These are phyloP conservation scores for Vireo altiloquus DNA, from an alignment of 2,113 vertebrate genomes.

Conservation along the genomic window DNA sequence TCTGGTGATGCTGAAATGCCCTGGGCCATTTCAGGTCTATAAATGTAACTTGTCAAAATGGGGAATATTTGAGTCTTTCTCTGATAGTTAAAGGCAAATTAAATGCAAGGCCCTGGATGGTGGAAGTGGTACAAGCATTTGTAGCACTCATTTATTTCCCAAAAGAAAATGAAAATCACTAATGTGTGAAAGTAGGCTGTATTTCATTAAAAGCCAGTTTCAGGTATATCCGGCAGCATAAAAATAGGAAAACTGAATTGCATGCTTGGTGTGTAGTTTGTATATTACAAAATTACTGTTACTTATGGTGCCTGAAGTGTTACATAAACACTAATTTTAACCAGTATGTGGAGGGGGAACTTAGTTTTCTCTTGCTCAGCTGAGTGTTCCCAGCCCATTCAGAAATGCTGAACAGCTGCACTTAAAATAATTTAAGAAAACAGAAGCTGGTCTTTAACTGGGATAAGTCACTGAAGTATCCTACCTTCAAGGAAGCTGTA, in stretches of 20 bases:
- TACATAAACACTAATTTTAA: not conserved
- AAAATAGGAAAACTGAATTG: not conserved
- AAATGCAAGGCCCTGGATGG: not conserved
- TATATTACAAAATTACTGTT: not conserved
- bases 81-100: not conserved
- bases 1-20: not conserved
- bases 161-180: not conserved
- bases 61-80: not conserved
- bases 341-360: fast-evolving
- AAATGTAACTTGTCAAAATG: not conserved
- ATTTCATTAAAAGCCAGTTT: not conserved
- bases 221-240: not conserved
- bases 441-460: not conserved
- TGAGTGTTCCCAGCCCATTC: not conserved
- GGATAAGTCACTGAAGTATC: not conserved
- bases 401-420: not conserved
- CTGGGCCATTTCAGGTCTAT: not conserved
- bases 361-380: not conserved
- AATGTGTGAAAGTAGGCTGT: not conserved
- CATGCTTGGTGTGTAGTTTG: not conserved
- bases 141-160: not conserved
- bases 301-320: not conserved
- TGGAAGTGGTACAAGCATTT: not conserved
- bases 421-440: not conserved
- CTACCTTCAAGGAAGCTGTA: not conserved